Evolutionary conservation across 2,888 invertebrate genomes (phyloP), one percentile per base, ranked within the genome.

Genomic region (Fissipunctia ypsillon): DNA sequence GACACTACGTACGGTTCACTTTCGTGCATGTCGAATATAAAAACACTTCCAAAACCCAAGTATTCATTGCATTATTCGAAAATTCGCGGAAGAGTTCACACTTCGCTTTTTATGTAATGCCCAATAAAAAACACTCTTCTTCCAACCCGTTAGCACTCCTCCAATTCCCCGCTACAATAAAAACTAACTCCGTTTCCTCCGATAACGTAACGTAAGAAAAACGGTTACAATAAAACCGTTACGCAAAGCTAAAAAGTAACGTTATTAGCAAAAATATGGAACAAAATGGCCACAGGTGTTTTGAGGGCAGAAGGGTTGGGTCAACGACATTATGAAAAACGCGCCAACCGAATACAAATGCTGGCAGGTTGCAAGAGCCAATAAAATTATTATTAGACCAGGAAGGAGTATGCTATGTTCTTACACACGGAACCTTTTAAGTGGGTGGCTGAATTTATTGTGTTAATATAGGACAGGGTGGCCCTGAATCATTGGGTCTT

Each of bases 311-410:
- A 74, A 74, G 70, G 75, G 77, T 72, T 61, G 59, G 73, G 69
- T 67, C 73, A 77, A 73, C 25, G 69, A 72, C 70, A 63, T 71
- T 72, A 72, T 73, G 65, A 74, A 82, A 67, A 76, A 56, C 69
- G 69, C 52, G 61, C 64, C 57, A 69, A 70, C 64, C 70, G 85
- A 83, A 83, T 85, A 84, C 59, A 71, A 84, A 83, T 72, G 78
- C 54, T 68, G 57, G 61, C 52, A 76, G 73, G 82, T 70, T 69
- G 52, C 14, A 60, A 28, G 41, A 65, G 60, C 60, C 71, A 77
- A 73, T 83, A 82, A 83, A 77, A 82, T 70, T 81, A 77, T 85
- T 73, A 82, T 72, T 74, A 64, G 56, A 77, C 66, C 38, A 76
- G 70, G 57, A 73, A 73, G 35, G 64, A 54, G 54, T 9, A 50